Evolutionary conservation across 1,140 invertebrate genomes (phyloP).

Genomic region (Linepithema humile): DNA sequence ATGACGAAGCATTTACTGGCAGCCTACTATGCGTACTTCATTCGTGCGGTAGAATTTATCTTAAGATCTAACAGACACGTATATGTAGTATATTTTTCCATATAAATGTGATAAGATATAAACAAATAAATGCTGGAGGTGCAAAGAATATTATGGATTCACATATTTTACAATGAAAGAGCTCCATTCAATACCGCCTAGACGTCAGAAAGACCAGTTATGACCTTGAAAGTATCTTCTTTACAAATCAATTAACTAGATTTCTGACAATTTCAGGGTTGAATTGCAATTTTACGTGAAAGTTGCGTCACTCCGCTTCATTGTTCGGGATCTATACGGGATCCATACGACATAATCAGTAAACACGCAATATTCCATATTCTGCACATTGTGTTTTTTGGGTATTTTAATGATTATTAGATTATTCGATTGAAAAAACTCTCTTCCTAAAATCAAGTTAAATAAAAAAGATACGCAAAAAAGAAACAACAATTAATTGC

Average conservation of each 20-base stretch:
- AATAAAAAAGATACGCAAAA: background rate
- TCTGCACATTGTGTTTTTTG: no score
- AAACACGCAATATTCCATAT: no score
- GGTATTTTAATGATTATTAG: no score
- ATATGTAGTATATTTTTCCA: background rate
- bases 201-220: background rate
- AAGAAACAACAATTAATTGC: background rate
- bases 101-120: background rate
- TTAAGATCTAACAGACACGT: background rate
- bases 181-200: background rate
- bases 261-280: background rate
- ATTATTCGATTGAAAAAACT: no score
- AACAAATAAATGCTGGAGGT: background rate
- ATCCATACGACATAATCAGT: background rate
- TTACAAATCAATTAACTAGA: background rate
- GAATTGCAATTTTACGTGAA: background rate
- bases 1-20: slow-evolving; percentile 66
- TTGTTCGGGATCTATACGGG: background rate
- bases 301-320: background rate
- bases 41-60: background rate
- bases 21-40: slow-evolving; percentile 12
- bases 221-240: background rate
- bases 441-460: background rate
- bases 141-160: background rate
- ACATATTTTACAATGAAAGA: background rate